Conservation (phyloP, 2,113 vertebrate species). For the Danionella cerebrum region DNA sequence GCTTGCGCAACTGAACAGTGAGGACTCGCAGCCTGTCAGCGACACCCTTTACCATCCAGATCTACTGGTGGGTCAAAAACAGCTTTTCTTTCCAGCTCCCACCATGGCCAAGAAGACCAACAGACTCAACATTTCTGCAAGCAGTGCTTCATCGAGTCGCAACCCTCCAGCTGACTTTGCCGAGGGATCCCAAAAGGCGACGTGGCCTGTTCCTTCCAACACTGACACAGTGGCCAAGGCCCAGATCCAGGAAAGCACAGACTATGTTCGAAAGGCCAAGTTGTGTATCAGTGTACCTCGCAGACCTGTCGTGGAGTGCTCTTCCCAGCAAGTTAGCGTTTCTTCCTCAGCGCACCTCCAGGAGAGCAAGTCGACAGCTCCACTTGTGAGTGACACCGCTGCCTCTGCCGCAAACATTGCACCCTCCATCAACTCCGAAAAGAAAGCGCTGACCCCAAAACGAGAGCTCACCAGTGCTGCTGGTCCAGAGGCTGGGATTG, state of each 20-base stretch:
- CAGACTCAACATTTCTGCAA: constrained; percentile 47
- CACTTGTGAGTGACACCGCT: constrained; percentile 47
- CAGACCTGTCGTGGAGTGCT: constrained; percentile 38
- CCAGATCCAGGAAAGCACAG: constrained; percentile 72
- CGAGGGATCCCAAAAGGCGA: constrained; percentile 82
- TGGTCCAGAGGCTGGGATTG: constrained; percentile 30
- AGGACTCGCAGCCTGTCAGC: constrained; percentile 93
- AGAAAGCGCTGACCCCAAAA: constrained; percentile 55
- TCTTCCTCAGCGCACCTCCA: constrained; percentile 36
- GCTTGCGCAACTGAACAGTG: constrained; percentile 93
- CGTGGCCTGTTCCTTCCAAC: constrained; percentile 78
- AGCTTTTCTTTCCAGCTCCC: constrained; percentile 58
- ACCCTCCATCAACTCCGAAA: constrained; percentile 55
- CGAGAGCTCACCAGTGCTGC: constrained; percentile 35
- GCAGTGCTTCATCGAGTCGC: constrained; percentile 63
- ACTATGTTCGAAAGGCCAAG: constrained; percentile 94
- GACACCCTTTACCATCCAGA: constrained; percentile 88
- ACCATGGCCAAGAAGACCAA: constrained; percentile 74
- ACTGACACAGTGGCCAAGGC: constrained; percentile 84
- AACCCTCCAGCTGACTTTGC: constrained; percentile 71
- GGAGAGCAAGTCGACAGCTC: constrained; percentile 53
- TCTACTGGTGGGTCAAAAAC: constrained; percentile 67
- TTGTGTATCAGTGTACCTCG: constrained; percentile 77
- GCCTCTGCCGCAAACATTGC: constrained; percentile 22
- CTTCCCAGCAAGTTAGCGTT: constrained; percentile 37